Base-by-base conservation (phyloP, 1,140 invertebrate genomes). In the Philotrypesis tridentata region DNA sequence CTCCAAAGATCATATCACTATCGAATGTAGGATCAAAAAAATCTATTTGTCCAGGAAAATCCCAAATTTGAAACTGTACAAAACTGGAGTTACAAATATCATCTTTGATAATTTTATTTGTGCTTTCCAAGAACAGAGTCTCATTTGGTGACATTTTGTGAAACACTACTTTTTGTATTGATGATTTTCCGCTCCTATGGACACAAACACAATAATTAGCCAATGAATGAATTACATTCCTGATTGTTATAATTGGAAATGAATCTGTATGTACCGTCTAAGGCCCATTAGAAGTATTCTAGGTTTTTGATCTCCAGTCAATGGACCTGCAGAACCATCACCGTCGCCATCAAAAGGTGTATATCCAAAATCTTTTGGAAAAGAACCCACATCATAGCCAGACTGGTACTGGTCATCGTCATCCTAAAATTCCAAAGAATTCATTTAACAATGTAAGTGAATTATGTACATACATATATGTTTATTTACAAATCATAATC, bases 61-160 rank as follows among this genome's bases (percentile, higher is more conserved):
- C 99, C 97, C 98, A 99, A 84, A 99, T 99, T 95, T 99, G 97
- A 93, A 99, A 99, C 89, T 99, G 98, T 43, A 99, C 98, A 94
- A 99, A 99, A 87, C 98, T 99, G 82, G 98, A 96, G 89, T 99
- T 99, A 84, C 98, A 96, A 82, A 97, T 97, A 93, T 99, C 97
- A 92, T 99, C 98, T 93, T 99, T 99, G 4, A 98, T 96, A 85
- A 99, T 98, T 94, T 99, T 98, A 89, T 98, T 99, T 78, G 98
- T 99, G 85, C 97, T 98, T 92, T 99, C 99, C 60, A 99, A 92
- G 87, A 99, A 99, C n/a, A 99, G 92, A 5, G 99, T 99, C 93
- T 99, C 99, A 93, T 99, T 99, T 11, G 99, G 99, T 14, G 98
- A 99, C 97, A 99, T 99, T 93, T 99, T 99, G 89, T 99, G 98